Percentiles rank a stretch among this genome's conserved stretches.
These are phyloP conservation scores for Calonectris borealis DNA, from an alignment of 2,113 vertebrate genomes.

Conservation along the genomic window DNA sequence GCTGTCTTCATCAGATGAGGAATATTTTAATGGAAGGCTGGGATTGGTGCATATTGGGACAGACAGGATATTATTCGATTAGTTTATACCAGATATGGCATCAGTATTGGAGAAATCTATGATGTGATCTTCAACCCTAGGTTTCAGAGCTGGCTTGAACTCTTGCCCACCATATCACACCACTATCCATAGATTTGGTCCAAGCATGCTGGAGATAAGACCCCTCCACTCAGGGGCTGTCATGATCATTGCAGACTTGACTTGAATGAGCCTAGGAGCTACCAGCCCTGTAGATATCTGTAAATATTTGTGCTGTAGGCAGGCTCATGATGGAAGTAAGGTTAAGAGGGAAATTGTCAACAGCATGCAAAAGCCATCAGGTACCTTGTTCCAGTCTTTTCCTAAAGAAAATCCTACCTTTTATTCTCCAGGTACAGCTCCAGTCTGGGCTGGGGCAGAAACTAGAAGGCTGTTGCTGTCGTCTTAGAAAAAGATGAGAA, in stretches of 20 bases:
- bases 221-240: not conserved
- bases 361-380: not conserved
- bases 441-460: not conserved
- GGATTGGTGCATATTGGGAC: not conserved
- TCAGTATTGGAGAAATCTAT: not conserved
- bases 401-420: not conserved
- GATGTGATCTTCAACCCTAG: not conserved
- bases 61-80: not conserved
- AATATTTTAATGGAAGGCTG: not conserved
- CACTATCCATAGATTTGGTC: not conserved
- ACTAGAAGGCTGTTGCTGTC: not conserved
- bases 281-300: not conserved
- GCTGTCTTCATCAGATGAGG: not conserved
- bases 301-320: not conserved
- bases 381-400: not conserved
- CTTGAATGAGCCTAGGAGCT: not conserved
- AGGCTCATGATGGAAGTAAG: not conserved
- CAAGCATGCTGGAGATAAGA: not conserved
- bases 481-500: not conserved
- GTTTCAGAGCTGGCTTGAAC: not conserved
- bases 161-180: not conserved
- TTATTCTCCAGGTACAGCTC: not conserved
- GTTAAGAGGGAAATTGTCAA: not conserved
- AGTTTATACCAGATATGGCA: not conserved
- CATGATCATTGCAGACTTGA: not conserved